These are phyloP conservation scores for Opisthocomus hoazin DNA, from an alignment of 2,113 vertebrate genomes.

Conservation along the genomic window DNA sequence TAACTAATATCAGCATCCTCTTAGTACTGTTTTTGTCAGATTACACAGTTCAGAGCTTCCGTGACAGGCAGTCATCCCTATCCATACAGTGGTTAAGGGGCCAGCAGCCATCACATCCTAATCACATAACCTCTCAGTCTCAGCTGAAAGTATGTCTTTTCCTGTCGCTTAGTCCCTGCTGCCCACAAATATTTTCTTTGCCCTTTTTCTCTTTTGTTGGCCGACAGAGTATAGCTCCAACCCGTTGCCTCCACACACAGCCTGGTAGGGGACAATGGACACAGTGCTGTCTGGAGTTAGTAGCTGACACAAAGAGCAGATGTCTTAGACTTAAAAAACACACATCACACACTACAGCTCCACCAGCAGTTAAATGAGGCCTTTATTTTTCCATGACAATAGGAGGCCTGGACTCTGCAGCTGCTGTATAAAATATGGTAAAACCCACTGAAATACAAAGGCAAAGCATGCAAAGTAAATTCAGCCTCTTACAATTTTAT, in stretches of 20 bases:
- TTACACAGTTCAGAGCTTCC: slow-evolving; percentile 10
- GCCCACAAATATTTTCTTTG: slow-evolving; percentile 58
- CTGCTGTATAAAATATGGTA: slow-evolving; percentile 43
- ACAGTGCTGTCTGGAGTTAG: slow-evolving; percentile 58
- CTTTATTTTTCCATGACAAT: slow-evolving; percentile 63
- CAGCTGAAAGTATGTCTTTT: neutral
- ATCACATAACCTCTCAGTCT: slow-evolving; percentile 7
- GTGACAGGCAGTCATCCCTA: slow-evolving; percentile 37
- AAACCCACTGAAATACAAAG: slow-evolving; percentile 28
- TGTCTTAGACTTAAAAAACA: slow-evolving; percentile 81
- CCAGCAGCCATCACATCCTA: slow-evolving; percentile 29
- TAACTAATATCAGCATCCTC: slow-evolving; percentile 32
- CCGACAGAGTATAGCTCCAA: neutral
- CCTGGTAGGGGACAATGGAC: slow-evolving; percentile 40
- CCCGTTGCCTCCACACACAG: slow-evolving; percentile 45
- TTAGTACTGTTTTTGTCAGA: slow-evolving; percentile 15
- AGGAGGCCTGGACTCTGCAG: slow-evolving; percentile 64
- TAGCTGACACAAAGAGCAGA: slow-evolving; percentile 76
- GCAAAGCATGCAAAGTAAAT: slow-evolving; percentile 42
- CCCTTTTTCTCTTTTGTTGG: slow-evolving; percentile 44
- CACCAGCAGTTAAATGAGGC: slow-evolving; percentile 60
- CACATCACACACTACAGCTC: slow-evolving; percentile 55
- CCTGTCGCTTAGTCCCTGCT: neutral
- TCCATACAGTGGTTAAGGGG: neutral
- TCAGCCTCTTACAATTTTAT: neutral